These are phyloP conservation scores for Chrysocyon brachyurus DNA, from an alignment of 2,797 vertebrate species.

Conservation along the genomic window DNA sequence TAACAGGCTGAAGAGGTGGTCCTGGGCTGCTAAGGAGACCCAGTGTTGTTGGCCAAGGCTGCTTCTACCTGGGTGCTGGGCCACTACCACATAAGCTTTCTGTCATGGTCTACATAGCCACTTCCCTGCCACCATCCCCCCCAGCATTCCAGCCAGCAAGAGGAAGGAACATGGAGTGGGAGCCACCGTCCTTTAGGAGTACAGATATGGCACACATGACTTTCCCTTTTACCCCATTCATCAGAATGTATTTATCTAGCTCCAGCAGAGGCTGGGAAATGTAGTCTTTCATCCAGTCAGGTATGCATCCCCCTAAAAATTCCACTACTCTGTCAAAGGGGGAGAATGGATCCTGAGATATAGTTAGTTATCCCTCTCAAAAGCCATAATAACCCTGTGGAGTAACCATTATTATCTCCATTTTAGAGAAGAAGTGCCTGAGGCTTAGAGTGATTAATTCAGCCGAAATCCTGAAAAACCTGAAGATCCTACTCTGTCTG, in stretches of 20 bases:
- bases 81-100: background rate
- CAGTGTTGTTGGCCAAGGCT: background rate
- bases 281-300: background rate
- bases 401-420: background rate
- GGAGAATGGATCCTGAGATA: background rate
- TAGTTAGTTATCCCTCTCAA: background rate
- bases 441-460: background rate
- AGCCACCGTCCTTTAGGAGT: background rate
- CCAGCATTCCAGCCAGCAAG: background rate
- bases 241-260: background rate
- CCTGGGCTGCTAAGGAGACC: background rate
- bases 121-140: background rate
- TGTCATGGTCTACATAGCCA: background rate
- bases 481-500: background rate
- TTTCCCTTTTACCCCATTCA: background rate
- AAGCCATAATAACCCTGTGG: background rate
- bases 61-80: background rate
- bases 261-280: background rate
- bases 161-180: background rate
- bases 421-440: background rate
- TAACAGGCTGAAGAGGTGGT: background rate
- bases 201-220: background rate
- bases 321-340: background rate
- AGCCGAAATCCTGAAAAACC: background rate
- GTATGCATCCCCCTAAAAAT: background rate